Evolutionary conservation across 2,113 vertebrate genomes (phyloP).

Genomic region (Tychaedon coryphoeus): DNA sequence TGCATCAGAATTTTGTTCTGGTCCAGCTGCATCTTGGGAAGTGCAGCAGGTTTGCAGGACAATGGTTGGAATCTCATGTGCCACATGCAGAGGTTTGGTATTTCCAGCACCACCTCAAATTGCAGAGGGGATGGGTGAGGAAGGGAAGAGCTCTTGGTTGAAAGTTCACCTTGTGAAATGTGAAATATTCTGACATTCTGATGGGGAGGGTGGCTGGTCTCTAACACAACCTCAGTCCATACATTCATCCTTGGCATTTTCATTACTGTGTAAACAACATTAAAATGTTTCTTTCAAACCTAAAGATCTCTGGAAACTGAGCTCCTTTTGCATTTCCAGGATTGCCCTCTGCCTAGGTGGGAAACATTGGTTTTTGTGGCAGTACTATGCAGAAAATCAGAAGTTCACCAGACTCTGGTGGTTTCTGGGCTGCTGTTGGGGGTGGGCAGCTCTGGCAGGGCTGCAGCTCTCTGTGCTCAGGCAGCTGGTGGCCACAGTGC

Average conservation of each 20-base stretch:
- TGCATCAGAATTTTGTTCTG: neutral
- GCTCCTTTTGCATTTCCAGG: neutral
- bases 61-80: neutral
- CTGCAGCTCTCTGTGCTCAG: neutral
- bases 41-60: neutral
- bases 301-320: neutral
- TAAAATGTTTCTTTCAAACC: neutral
- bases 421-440: neutral
- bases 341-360: neutral
- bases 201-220: rapidly evolving
- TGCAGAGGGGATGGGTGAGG: neutral
- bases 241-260: neutral
- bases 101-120: neutral
- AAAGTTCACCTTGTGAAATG: neutral
- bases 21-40: neutral
- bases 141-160: neutral
- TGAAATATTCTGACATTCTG: neutral
- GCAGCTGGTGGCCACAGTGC: neutral
- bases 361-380: neutral
- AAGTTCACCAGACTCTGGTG: neutral
- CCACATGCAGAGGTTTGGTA: neutral
- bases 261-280: neutral
- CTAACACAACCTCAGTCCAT: neutral
- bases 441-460: neutral
- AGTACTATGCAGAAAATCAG: neutral